These are phyloP conservation scores for Oreochromis aureus DNA, from an alignment of 2,113 vertebrate species.

Conservation along the genomic window DNA sequence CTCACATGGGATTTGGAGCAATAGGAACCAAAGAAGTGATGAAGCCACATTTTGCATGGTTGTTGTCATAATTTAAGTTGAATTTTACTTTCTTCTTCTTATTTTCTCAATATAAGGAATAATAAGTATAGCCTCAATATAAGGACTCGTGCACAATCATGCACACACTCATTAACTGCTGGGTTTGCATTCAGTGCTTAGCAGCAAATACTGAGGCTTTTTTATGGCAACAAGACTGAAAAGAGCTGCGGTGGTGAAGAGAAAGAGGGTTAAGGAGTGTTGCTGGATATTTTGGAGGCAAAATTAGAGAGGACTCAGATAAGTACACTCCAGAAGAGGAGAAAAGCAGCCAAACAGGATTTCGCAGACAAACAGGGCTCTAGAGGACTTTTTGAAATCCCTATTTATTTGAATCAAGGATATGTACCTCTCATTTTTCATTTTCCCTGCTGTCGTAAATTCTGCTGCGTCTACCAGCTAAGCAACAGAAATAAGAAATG, in stretches of 20 bases:
- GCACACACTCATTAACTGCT: not conserved
- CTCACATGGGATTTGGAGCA: not conserved
- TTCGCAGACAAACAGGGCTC: not conserved
- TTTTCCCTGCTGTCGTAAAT: conserved; percentile 8
- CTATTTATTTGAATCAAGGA: conserved; percentile 2
- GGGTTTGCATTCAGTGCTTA: not conserved
- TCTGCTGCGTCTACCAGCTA: not conserved
- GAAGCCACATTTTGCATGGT: not conserved
- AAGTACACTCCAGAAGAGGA: not conserved
- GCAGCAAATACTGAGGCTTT: not conserved
- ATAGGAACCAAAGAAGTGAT: not conserved
- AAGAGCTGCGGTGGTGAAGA: not conserved
- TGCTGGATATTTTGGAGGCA: not conserved
- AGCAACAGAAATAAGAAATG: not conserved
- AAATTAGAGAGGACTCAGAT: not conserved
- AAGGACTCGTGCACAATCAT: not conserved
- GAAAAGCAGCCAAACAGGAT: not conserved
- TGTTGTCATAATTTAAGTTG: not conserved
- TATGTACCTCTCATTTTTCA: conserved; percentile 3
- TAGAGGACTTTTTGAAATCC: not conserved
- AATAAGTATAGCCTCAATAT: not conserved
- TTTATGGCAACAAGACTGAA: not conserved
- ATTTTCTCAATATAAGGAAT: not conserved
- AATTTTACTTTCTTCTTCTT: not conserved
- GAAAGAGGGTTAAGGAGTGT: not conserved